Evolutionary conservation across 2,888 invertebrate species (phyloP).

Genomic region (Drosophila acutilabella): DNA sequence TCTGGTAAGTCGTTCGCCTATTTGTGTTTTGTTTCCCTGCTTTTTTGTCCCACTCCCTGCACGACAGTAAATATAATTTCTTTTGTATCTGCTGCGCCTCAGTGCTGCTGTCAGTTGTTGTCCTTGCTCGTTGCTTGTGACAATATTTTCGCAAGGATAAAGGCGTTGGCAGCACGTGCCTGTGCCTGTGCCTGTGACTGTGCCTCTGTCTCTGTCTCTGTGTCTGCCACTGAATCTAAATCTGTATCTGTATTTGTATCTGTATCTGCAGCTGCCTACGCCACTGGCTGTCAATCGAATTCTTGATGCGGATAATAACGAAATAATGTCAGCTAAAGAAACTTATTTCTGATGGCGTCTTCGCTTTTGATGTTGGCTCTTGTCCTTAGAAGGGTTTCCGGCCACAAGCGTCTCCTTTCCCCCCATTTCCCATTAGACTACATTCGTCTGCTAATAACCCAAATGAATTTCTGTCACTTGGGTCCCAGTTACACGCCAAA

Average conservation of each 20-base stretch:
- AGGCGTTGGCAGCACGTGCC: slow-evolving; percentile 75
- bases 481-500: slow-evolving; percentile 48
- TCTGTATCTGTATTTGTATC: background rate
- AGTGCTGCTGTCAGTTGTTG: slow-evolving; percentile 49
- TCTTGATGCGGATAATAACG: slow-evolving; percentile 81
- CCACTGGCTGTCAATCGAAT: slow-evolving; percentile 70
- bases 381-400: slow-evolving; percentile 57
- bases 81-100: slow-evolving; percentile 63
- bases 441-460: slow-evolving; percentile 70
- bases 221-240: slow-evolving; percentile 43
- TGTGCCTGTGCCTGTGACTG: slow-evolving; percentile 63
- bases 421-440: too few relatives aligned
- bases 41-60: slow-evolving; percentile 14
- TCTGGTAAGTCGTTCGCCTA: slow-evolving; percentile 35
- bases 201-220: slow-evolving; percentile 35
- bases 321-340: slow-evolving; percentile 74
- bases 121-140: slow-evolving; percentile 63
- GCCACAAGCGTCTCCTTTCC: slow-evolving; percentile 3
- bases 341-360: slow-evolving; percentile 55
- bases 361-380: slow-evolving; percentile 57
- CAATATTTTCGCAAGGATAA: slow-evolving; percentile 77
- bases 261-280: slow-evolving; percentile 3
- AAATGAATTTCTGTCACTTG: slow-evolving; percentile 76
- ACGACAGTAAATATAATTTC: slow-evolving; percentile 69
- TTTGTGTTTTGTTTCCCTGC: slow-evolving; percentile 66